Conservation (phyloP, 2,113 vertebrate species). For the Zeus faber region DNA sequence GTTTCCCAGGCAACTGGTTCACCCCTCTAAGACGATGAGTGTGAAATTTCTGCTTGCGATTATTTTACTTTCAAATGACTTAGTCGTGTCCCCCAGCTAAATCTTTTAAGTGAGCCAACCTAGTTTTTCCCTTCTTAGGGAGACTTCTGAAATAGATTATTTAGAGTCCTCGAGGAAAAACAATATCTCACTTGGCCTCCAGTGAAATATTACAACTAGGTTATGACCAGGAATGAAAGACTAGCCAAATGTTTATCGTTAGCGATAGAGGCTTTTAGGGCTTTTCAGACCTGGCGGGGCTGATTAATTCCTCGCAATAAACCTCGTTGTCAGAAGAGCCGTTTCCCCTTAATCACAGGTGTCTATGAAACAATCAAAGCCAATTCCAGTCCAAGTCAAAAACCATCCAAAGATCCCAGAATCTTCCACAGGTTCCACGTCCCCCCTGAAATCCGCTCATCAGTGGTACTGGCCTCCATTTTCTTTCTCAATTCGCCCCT, state of each 20-base stretch:
- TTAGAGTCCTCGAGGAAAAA: conserved; percentile 50
- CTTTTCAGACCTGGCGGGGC: conserved; percentile 49
- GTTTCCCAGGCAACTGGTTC: conserved; percentile 66
- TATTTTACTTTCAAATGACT: conserved; percentile 71
- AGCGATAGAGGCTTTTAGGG: conserved; percentile 45
- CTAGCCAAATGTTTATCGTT: conserved; percentile 56
- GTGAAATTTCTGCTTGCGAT: conserved; percentile 61
- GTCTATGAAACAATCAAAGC: conserved; percentile 47
- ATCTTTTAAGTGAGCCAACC: conserved; percentile 53
- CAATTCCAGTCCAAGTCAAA: conserved; percentile 8
- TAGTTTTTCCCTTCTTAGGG: conserved; percentile 27
- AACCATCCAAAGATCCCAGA: conserved; percentile 15
- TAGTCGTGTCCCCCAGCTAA: conserved; percentile 59
- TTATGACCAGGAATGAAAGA: conserved; percentile 55
- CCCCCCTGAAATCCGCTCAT: too few species aligned
- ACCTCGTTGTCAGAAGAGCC: conserved; percentile 29
- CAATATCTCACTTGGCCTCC: conserved; percentile 38
- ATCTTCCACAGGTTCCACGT: too few species aligned
- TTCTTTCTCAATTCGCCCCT: conserved; percentile 33
- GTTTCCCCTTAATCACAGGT: conserved; percentile 12
- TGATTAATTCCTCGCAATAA: conserved; percentile 57
- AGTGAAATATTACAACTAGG: conserved; percentile 50
- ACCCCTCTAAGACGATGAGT: conserved; percentile 53
- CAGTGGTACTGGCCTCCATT: conserved; percentile 26
- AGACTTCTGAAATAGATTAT: conserved; percentile 52